phyloP scores from a whole-genome alignment of 35 echinoderm and acorn worm genomes.

The Patiria miniata region DNA sequence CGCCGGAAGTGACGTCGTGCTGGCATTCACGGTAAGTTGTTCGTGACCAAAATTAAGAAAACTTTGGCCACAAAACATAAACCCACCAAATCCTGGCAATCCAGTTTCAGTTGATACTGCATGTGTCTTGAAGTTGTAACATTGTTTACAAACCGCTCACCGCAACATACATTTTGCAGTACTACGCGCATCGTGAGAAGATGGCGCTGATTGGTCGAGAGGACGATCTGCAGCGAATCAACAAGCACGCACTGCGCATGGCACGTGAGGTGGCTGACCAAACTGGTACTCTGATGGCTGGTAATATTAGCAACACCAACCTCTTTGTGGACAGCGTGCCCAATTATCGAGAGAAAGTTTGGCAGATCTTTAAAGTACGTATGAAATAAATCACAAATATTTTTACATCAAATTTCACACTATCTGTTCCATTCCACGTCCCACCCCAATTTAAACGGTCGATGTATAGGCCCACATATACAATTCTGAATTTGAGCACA shows the following conservation, averaged over 20 bases:
- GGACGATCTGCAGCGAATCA: constrained; percentile 74
- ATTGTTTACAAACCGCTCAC: no score
- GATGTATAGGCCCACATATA: no score
- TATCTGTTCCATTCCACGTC: no score
- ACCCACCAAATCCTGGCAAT: no score
- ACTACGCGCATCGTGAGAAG: constrained; percentile 88
- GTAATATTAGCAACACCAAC: constrained; percentile 79
- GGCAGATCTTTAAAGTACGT: constrained; percentile 56
- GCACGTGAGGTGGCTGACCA: constrained; percentile 79
- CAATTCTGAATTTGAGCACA: no score
- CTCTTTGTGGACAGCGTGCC: constrained; percentile 44
- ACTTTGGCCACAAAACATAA: no score
- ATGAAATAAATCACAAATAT: no score
- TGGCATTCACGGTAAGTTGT: constrained; percentile 77
- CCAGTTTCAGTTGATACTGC: no score
- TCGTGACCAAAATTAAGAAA: no score
- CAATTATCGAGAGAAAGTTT: constrained; percentile 46
- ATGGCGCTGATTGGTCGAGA: constrained; percentile 62
- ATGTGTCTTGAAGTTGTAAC: no score
- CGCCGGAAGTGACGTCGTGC: constrained; percentile 79
- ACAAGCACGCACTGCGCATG: constrained; percentile 64
- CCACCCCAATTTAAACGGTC: no score
- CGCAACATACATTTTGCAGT: constrained; percentile 57
- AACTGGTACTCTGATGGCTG: constrained; percentile 83
- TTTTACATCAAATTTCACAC: no score